Conservation (phyloP, 2,888 invertebrate genomes). For the Heliconius erato region DNA sequence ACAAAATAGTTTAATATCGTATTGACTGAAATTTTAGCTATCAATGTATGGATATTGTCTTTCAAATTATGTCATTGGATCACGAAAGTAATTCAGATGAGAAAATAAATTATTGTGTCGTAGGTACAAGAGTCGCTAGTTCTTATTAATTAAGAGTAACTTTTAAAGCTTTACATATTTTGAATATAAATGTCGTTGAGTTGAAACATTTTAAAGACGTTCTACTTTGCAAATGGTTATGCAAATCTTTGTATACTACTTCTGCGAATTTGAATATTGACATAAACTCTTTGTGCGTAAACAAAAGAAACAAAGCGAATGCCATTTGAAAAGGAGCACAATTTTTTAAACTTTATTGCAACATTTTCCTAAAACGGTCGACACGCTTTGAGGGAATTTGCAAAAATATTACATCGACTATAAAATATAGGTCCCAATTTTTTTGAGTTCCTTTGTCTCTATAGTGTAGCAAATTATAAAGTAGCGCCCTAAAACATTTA, state of each 20-base stretch:
- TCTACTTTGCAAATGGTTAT: conserved; percentile 65
- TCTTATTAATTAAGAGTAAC: neutral
- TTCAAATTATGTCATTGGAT: too few relatives aligned
- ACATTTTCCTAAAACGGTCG: conserved; percentile 60
- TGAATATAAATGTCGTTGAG: neutral
- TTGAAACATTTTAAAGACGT: conserved; percentile 5
- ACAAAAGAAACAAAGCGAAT: conserved; percentile 63
- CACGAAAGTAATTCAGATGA: too few relatives aligned
- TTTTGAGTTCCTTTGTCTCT: conserved; percentile 58
- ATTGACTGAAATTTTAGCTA: too few relatives aligned
- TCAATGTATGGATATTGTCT: too few relatives aligned
- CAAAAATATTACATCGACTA: conserved; percentile 60
- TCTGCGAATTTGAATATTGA: conserved; percentile 79
- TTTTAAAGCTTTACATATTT: neutral
- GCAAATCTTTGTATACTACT: conserved; percentile 65
- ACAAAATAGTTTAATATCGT: too few relatives aligned
- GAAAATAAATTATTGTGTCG: too few relatives aligned
- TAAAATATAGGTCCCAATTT: conserved; percentile 64
- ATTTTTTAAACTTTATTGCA: conserved; percentile 59
- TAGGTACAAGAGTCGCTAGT: too few relatives aligned
- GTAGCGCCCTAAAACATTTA: conserved; percentile 56
- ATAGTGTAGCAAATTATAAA: conserved; percentile 59
- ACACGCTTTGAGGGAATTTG: conserved; percentile 63
- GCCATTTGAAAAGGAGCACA: conserved; percentile 62
- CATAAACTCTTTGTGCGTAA: conserved; percentile 66